phyloP scores from a whole-genome alignment of 2,797 vertebrate species.

The Sebastes paucispinis region DNA sequence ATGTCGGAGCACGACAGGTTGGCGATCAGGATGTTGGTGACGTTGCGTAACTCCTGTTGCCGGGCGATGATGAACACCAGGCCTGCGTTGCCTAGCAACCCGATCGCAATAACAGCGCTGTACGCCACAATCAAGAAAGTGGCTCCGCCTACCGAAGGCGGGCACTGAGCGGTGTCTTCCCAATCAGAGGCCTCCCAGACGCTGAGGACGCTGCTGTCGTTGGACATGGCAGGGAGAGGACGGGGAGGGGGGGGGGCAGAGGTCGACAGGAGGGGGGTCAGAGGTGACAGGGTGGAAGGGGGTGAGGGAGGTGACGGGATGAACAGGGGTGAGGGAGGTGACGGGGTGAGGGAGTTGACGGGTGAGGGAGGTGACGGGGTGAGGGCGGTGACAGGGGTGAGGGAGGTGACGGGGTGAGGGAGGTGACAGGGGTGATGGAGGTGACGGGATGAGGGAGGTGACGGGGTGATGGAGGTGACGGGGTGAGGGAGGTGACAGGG shows the following conservation, averaged over 20 bases:
- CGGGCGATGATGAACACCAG: conserved; percentile 83
- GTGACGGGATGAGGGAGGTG: no score
- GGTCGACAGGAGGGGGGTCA: not conserved
- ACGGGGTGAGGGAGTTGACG: no score
- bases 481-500: no score
- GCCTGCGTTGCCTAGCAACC: conserved; percentile 83
- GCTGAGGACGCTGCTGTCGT: conserved; percentile 64
- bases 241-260: not conserved
- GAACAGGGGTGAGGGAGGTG: no score
- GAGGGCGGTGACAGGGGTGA: no score
- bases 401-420: no score
- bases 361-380: no score
- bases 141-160: conserved; percentile 78
- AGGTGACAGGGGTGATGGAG: no score
- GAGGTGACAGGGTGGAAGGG: no score
- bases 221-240: conserved; percentile 53
- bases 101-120: conserved; percentile 81
- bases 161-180: conserved; percentile 68
- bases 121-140: conserved; percentile 84
- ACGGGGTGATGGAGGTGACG: no score
- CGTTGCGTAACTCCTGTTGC: conserved; percentile 83
- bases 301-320: no score
- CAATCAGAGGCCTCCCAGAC: conserved; percentile 60
- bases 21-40: conserved; percentile 87
- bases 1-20: conserved; percentile 87